Conservation (phyloP, 2,113 vertebrate genomes). For the Anguilla japonica region DNA sequence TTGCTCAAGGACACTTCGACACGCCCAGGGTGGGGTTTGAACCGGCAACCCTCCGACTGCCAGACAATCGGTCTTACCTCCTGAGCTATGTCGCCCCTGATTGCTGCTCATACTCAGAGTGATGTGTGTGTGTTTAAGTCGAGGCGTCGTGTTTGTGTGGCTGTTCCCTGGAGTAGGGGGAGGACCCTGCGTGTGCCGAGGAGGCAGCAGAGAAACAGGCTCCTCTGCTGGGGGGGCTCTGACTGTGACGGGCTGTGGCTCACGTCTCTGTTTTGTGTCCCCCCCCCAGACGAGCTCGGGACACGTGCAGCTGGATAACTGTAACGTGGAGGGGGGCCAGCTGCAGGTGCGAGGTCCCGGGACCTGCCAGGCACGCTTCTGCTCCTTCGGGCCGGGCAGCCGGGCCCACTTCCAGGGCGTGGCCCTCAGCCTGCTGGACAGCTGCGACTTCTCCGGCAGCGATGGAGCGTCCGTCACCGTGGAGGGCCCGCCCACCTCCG, state of each 20-base stretch:
- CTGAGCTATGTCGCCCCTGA: no score
- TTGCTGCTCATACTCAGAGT: neutral
- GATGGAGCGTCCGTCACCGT: conserved; percentile 83
- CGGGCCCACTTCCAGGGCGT: conserved; percentile 76
- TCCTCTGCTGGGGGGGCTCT: no score
- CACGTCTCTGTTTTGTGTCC: neutral
- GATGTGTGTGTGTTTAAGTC: neutral
- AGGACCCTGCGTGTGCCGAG: neutral
- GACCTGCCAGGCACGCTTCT: conserved; percentile 87
- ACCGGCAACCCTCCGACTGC: no score
- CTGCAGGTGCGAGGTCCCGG: conserved; percentile 82
- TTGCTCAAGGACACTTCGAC: no score
- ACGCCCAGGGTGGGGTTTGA: no score
- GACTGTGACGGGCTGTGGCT: no score
- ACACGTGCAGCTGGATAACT: conserved; percentile 85
- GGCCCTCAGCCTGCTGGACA: conserved; percentile 81
- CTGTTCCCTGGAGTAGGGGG: no score
- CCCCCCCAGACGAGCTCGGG: conserved; percentile 78
- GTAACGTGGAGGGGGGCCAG: conserved; percentile 85
- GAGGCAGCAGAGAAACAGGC: neutral
- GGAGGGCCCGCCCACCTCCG: conserved; percentile 78
- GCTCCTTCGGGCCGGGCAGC: conserved; percentile 84
- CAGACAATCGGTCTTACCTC: no score
- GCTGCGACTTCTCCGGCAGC: conserved; percentile 85
- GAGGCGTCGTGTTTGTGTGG: no score